Evolutionary conservation across 2,888 invertebrate species (phyloP).

Genomic region (Petrolisthes manimaculis): DNA sequence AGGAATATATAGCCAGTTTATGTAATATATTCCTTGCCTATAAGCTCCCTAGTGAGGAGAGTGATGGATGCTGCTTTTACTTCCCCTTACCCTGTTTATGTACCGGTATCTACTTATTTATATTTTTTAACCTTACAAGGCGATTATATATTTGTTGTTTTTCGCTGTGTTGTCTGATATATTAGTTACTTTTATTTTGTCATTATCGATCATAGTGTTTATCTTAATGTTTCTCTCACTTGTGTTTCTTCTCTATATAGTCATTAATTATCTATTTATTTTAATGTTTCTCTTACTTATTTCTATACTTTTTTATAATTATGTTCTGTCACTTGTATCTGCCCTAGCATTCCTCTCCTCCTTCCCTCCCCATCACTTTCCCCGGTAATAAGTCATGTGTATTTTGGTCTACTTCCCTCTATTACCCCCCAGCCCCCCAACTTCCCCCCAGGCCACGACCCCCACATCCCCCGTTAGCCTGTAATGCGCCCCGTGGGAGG

Average conservation of each 20-base stretch:
- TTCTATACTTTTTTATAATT: not conserved
- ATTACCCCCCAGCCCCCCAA: not conserved
- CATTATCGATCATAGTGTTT: not conserved
- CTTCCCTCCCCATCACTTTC: not conserved
- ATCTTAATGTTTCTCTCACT: not conserved
- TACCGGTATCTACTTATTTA: not conserved
- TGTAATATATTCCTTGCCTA: not conserved
- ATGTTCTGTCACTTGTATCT: not conserved
- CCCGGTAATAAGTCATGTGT: not conserved
- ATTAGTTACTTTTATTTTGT: not conserved
- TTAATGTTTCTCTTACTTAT: not conserved
- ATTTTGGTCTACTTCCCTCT: not conserved
- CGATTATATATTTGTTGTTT: too few relatives aligned
- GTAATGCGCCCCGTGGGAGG: too few relatives aligned
- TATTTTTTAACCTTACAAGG: too few relatives aligned
- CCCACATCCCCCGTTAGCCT: not conserved
- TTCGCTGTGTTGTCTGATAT: not conserved
- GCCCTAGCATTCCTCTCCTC: not conserved
- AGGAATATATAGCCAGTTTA: not conserved
- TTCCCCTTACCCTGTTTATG: not conserved
- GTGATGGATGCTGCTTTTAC: not conserved
- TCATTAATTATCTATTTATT: not conserved
- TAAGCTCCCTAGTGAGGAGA: not conserved
- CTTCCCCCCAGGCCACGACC: not conserved
- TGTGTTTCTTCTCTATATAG: not conserved